Percentiles rank a stretch among this genome's conserved stretches.
phyloP scores from a whole-genome alignment of 1,140 invertebrate genomes.

The Belonocnema kinseyi region DNA sequence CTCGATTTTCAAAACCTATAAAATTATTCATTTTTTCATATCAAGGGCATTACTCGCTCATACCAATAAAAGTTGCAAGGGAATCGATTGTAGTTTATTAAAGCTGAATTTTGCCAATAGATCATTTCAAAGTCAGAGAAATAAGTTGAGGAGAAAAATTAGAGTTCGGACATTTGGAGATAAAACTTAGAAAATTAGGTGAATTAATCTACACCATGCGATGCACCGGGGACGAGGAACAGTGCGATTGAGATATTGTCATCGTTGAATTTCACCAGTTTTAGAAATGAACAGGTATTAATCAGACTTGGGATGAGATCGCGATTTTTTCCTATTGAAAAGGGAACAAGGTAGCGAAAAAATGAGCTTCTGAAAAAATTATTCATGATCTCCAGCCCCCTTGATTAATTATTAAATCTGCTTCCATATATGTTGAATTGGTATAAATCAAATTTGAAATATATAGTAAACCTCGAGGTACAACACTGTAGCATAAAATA shows the following conservation, averaged over 20 bases:
- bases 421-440: too few relatives aligned
- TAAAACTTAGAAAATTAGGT: constrained; percentile 11
- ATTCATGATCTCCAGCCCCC: too few relatives aligned
- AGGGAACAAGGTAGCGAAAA: too few relatives aligned
- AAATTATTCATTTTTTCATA: not conserved
- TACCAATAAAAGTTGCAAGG: not conserved
- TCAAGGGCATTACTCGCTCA: not conserved
- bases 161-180: not conserved
- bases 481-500: too few relatives aligned
- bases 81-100: not conserved
- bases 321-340: not conserved
- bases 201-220: not conserved
- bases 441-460: too few relatives aligned
- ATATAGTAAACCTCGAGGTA: too few relatives aligned
- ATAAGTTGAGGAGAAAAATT: not conserved
- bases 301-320: constrained; percentile 1
- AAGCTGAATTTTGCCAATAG: not conserved
- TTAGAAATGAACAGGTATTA: constrained; percentile 2
- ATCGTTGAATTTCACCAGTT: not conserved
- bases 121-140: not conserved
- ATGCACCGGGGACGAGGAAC: not conserved
- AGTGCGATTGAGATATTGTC: not conserved
- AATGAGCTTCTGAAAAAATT: too few relatives aligned
- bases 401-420: too few relatives aligned
- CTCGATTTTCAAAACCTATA: not conserved